Conservation (phyloP, 37 sponge, comb jelly and placozoan species). For the Lycopodina hypogea region DNA sequence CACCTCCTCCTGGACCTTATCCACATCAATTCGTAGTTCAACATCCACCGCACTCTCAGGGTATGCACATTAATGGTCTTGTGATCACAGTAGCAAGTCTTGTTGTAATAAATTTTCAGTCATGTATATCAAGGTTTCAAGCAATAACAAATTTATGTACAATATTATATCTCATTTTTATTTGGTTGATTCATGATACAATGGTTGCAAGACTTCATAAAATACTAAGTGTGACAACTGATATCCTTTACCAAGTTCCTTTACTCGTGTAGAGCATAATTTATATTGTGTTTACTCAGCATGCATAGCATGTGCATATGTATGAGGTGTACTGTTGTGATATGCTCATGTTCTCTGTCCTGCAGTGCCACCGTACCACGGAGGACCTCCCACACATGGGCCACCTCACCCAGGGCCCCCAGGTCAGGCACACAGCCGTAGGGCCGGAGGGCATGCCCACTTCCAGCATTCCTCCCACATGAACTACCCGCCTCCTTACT, state of each 20-base stretch:
- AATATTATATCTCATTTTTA: no score
- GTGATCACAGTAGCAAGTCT: not conserved
- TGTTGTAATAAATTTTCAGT: not conserved
- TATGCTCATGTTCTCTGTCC: not conserved
- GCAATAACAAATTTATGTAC: no score
- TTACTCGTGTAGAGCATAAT: no score
- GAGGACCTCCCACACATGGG: slow-evolving; percentile 19
- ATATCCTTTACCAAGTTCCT: no score
- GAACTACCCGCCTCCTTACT: slow-evolving; percentile 18
- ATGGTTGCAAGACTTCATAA: no score
- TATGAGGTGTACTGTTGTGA: no score
- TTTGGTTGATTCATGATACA: no score
- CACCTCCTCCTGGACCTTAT: slow-evolving; percentile 22
- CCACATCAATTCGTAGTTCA: slow-evolving; percentile 17
- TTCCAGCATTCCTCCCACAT: slow-evolving; percentile 20
- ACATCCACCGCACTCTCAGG: slow-evolving; percentile 20
- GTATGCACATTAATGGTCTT: slow-evolving; percentile 6
- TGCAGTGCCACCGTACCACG: slow-evolving; percentile 33
- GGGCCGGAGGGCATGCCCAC: not conserved
- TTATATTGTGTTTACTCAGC: no score
- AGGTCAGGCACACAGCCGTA: no score
- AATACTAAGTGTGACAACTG: no score
- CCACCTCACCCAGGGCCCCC: not conserved
- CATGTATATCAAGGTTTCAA: no score
- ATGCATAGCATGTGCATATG: no score